These are phyloP conservation scores for Drosophila pallidifrons DNA, from an alignment of 1,140 invertebrate species.

Conservation along the genomic window DNA sequence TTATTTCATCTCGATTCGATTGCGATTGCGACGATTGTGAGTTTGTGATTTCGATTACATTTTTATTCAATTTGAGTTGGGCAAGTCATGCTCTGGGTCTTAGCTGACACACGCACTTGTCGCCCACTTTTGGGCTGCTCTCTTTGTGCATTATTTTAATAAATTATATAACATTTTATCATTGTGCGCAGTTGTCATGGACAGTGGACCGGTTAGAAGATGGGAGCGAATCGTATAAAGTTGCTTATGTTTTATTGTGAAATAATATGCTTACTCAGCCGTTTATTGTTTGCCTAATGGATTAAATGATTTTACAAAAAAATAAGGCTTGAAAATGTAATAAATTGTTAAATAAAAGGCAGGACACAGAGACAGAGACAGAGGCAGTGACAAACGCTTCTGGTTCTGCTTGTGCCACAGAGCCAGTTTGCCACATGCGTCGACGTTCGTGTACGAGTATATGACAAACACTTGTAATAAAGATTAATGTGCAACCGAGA, in stretches of 20 bases:
- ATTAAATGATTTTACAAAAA: constrained; percentile 82
- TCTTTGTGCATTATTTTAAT: constrained; percentile 75
- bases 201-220: background rate
- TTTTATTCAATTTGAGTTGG: constrained; percentile 48
- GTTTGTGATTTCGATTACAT: constrained; percentile 60
- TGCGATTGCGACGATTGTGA: constrained; percentile 22
- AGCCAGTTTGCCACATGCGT: constrained; percentile 53
- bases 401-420: constrained; percentile 40
- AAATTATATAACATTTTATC: constrained; percentile 79
- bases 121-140: constrained; percentile 28
- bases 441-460: constrained; percentile 41
- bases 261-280: constrained; percentile 82
- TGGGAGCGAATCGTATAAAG: constrained; percentile 8
- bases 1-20: constrained; percentile 31
- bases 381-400: constrained; percentile 75
- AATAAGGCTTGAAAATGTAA: constrained; percentile 67
- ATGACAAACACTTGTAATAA: constrained; percentile 82
- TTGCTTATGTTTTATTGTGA: constrained; percentile 74
- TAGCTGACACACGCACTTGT: constrained; percentile 28
- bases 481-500: constrained; percentile 68
- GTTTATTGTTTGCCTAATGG: constrained; percentile 83
- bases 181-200: constrained; percentile 59
- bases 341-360: constrained; percentile 80
- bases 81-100: constrained; percentile 56
- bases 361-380: constrained; percentile 13